Evolutionary conservation across 1,140 invertebrate genomes (phyloP).

Genomic region (Formica exsecta): DNA sequence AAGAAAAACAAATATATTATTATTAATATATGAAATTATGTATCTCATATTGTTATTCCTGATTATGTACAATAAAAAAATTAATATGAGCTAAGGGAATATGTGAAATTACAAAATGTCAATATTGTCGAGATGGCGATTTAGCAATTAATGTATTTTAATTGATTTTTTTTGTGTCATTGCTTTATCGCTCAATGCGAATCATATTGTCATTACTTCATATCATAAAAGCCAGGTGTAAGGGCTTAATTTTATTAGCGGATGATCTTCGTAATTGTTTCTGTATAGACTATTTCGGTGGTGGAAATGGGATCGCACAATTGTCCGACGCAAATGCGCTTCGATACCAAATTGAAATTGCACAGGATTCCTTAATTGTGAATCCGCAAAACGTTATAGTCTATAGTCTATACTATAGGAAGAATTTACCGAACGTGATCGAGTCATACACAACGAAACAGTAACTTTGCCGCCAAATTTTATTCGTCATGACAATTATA

Average conservation of each 20-base stretch:
- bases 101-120: not conserved
- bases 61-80: not conserved
- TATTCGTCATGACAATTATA: slow-evolving; percentile 5
- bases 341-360: slow-evolving; percentile 22
- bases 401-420: slow-evolving; percentile 11
- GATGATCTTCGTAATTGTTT: not conserved
- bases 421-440: slow-evolving; percentile 26
- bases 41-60: not conserved
- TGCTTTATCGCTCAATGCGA: not conserved
- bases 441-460: slow-evolving; percentile 12
- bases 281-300: not conserved
- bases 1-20: not conserved
- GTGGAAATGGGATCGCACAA: not conserved
- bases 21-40: not conserved
- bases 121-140: not conserved
- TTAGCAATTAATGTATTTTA: slow-evolving; percentile 3
- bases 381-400: not conserved
- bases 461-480: slow-evolving; percentile 17
- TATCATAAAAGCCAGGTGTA: not conserved
- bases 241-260: slow-evolving; percentile 10
- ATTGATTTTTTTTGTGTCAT: not conserved
- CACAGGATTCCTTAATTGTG: slow-evolving; percentile 30
- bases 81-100: not conserved
- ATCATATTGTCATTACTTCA: too few species aligned
- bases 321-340: slow-evolving; percentile 13